Base-by-base conservation (phyloP, 2,113 vertebrate species). In the Ceyx margarethae region DNA sequence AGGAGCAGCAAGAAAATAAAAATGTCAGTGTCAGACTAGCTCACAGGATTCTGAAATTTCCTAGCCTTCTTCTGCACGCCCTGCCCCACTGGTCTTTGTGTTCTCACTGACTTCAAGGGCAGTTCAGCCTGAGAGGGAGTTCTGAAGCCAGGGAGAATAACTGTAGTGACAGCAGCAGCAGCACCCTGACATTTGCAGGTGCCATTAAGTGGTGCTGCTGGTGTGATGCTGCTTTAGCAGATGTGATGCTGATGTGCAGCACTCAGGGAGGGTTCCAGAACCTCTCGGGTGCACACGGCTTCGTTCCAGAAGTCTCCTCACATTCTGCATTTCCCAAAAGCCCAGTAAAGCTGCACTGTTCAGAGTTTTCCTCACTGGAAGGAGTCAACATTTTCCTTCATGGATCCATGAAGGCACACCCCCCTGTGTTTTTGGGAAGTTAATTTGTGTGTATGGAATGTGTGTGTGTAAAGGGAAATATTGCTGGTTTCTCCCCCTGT, bases 111-210 rank as follows among this genome's bases (percentile, higher is more conserved):
- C 45, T 82, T 81, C 29, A 79, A 62, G n/a, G 46, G 28, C 80
- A 67, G 20, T 43, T 68, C 57, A 62, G 43, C 7, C 43, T 57
- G 35, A 33, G 66, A 10, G 37, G 66, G 76, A 92, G 48, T 77
- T 90, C 60, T 82, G 85, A 80, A 79, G 50, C 33, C 71, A 65
- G 28, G 53, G 81, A 75, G 71, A 85, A 64, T 80, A 56, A n/a
- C 9, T 57, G 8, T 57, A 22, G 82, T 86, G 85, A 72, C 46
- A 69, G 78, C 66, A 77, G 71, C 6, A 13, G 7, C 68, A 68
- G 81, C 69, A 84, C 43, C 51, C 81, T 92, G 91, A 82, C 50
- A 73, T 94, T 87, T 95, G 62, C 83, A 85, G 58, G 50, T 61
- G 62, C 33, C 62, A 80, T 79, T 87, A 92, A 68, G 56, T 0